Conservation (phyloP, 2,888 invertebrate species). For the Campopleginae sp. region DNA sequence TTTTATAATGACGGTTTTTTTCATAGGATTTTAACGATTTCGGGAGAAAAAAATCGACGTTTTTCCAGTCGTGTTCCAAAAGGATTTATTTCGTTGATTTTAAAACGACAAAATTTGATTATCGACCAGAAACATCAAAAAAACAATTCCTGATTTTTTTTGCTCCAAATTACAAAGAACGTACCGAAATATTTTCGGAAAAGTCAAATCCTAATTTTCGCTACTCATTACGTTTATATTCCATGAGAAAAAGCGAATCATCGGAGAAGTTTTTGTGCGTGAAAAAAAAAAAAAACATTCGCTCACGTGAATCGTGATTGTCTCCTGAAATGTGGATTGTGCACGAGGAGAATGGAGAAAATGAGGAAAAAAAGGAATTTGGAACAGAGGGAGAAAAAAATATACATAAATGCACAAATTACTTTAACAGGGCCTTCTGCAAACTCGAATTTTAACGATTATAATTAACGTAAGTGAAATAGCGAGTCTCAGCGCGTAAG, state of each 20-base stretch:
- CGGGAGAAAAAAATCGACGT: neutral
- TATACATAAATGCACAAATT: constrained; percentile 73
- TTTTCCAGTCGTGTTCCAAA: neutral
- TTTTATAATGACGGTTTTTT: constrained; percentile 1
- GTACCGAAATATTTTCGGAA: neutral
- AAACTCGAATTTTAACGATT: constrained; percentile 68
- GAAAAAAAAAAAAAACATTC: neutral
- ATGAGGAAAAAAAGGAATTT: neutral
- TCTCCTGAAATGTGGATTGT: constrained; percentile 5
- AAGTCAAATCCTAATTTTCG: neutral
- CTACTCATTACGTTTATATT: neutral
- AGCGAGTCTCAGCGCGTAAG: constrained; percentile 34
- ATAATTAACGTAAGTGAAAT: constrained; percentile 57
- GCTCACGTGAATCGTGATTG: neutral
- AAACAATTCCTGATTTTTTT: neutral
- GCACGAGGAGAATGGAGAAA: neutral
- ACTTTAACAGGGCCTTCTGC: constrained; percentile 68
- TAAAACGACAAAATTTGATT: neutral
- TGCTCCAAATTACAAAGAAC: neutral
- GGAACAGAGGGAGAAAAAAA: constrained; percentile 63
- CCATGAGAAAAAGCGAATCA: neutral
- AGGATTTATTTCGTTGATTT: neutral
- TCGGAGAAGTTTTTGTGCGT: neutral
- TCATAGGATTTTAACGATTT: neutral
- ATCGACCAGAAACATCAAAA: neutral